A percentile compares a stretch with the other conserved stretches of the same genome.
Evolutionary conservation across 1,140 invertebrate species (phyloP).

Genomic region (Euglossa dilemma): DNA sequence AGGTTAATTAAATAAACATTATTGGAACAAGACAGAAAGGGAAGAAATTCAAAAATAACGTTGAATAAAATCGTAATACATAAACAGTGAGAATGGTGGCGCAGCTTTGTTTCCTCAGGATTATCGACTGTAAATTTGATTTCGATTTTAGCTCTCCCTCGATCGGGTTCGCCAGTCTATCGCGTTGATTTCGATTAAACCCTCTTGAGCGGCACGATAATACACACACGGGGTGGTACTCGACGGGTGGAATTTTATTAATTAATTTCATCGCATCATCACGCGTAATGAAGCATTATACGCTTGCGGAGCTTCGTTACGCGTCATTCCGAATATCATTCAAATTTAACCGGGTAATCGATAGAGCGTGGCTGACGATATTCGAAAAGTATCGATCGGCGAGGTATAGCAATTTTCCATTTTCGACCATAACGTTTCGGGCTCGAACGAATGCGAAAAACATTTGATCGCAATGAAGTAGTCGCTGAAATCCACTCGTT

Average conservation of each 20-base stretch:
- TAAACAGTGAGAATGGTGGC: not conserved
- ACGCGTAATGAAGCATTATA: conserved; percentile 34
- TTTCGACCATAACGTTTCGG: not conserved
- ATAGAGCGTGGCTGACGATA: not conserved
- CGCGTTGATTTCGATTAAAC: conserved; percentile 33
- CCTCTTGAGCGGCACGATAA: conserved; percentile 6
- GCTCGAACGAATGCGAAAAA: not conserved
- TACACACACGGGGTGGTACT: not conserved
- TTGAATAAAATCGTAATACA: not conserved
- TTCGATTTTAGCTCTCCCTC: not conserved
- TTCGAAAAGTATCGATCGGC: not conserved
- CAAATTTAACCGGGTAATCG: conserved; percentile 23
- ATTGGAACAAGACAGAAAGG: no score
- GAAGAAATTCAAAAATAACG: no score
- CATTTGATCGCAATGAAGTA: not conserved
- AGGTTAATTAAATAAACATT: no score
- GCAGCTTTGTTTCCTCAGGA: not conserved
- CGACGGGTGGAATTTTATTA: conserved; percentile 25
- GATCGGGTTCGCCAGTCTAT: not conserved
- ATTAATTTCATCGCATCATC: conserved; percentile 40
- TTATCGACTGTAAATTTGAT: not conserved
- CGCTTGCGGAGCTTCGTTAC: not conserved
- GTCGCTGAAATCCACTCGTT: no score
- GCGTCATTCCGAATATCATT: conserved; percentile 14
- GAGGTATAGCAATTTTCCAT: not conserved